Evolutionary conservation across 1,140 invertebrate species (phyloP).

Genomic region (Anastrepha obliqua): DNA sequence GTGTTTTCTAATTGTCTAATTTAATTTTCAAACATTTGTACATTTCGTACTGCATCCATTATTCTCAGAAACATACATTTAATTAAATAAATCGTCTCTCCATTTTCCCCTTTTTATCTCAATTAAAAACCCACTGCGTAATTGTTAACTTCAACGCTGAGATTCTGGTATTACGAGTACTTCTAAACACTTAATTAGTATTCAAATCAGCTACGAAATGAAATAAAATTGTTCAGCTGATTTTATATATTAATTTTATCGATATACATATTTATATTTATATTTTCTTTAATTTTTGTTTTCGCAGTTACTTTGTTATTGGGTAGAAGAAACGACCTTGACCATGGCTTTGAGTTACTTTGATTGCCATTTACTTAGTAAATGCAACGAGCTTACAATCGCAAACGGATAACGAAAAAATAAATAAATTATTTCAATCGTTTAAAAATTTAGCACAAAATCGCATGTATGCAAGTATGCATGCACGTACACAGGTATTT

Average conservation of each 20-base stretch:
- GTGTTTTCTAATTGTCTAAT: too few relatives aligned
- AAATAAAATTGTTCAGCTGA: slow-evolving; percentile 14
- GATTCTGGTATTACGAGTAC: background rate
- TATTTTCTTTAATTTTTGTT: background rate
- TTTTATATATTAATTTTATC: background rate
- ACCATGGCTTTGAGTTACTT: slow-evolving; percentile 39
- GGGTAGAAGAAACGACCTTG: background rate
- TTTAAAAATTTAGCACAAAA: slow-evolving; percentile 25
- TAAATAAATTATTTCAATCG: background rate
- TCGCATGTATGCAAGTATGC: background rate
- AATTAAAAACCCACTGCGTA: background rate
- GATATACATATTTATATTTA: background rate
- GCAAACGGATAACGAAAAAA: background rate
- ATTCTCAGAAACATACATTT: too few relatives aligned
- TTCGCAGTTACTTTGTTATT: background rate
- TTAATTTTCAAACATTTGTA: too few relatives aligned
- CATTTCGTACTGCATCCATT: too few relatives aligned
- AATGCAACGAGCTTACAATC: slow-evolving; percentile 1
- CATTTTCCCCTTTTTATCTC: too few relatives aligned
- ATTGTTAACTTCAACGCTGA: background rate
- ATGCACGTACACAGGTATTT: background rate
- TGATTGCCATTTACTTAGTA: slow-evolving; percentile 28
- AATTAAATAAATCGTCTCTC: too few relatives aligned
- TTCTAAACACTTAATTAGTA: background rate
- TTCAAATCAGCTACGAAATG: background rate